These are phyloP conservation scores for Hermaeophaga mercurialis DNA, from an alignment of 2,888 invertebrate genomes.

Conservation along the genomic window DNA sequence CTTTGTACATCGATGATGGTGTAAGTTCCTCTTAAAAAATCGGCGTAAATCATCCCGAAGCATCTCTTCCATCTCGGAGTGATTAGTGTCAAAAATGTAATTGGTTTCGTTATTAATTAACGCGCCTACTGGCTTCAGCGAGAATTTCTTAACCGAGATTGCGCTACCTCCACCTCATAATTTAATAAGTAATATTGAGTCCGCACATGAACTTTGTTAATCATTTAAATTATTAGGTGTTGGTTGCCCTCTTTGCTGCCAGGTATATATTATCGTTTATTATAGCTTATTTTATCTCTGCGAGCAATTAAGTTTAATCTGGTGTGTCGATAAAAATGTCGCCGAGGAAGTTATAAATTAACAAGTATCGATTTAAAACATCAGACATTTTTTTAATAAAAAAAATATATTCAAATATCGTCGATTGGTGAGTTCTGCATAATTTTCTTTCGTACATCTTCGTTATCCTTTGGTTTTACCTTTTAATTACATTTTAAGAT, in stretches of 20 bases:
- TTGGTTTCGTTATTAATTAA: conserved; percentile 17
- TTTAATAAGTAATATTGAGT: conserved; percentile 18
- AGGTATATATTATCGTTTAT: conserved; percentile 8
- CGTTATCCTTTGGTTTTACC: no score
- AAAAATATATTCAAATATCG: no score
- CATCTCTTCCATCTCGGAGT: conserved; percentile 8
- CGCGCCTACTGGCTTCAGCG: neutral
- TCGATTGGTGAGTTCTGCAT: no score
- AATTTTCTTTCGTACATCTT: no score
- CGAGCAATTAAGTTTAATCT: neutral
- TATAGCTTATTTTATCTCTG: conserved; percentile 9
- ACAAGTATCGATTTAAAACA: no score
- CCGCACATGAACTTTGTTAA: conserved; percentile 17
- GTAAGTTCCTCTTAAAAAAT: neutral
- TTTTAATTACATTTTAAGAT: no score
- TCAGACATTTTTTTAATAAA: no score
- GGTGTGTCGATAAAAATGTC: conserved; percentile 3
- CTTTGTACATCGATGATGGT: no score
- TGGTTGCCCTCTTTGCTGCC: neutral
- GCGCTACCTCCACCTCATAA: conserved; percentile 6
- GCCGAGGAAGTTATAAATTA: neutral
- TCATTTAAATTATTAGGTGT: conserved; percentile 23
- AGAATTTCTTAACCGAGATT: conserved; percentile 11
- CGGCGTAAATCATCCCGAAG: conserved; percentile 2
- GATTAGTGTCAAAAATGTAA: conserved; percentile 17